Evolutionary conservation across 2,888 invertebrate species (phyloP), one percentile per base, ranked within the genome.

Genomic region (Flexamia atlantica): DNA sequence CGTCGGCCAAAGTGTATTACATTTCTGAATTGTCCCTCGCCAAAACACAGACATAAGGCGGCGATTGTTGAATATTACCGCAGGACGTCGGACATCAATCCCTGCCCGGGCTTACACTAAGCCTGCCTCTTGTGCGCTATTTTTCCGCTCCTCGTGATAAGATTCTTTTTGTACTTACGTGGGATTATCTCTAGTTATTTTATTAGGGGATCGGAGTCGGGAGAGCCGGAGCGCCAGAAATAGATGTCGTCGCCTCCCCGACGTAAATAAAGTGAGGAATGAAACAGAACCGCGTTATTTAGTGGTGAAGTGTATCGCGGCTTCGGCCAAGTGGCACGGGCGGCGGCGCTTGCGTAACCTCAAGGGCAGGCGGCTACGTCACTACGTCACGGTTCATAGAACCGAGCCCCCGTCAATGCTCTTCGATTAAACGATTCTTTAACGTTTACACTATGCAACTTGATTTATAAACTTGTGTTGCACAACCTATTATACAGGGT

Each of bases 21-120:
- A 50, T 79, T 79, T 28, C 79, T 57, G 32, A 79, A 79, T 79
- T 76, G 46, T 50, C 76, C 23, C 76, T 25, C 46, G 76, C 76
- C 76, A 76, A 76, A 50, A 25, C 53, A 32, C 25, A 1, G 46
- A 25, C 10, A 53, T 32, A 57, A 79, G 57, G 32, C 57, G 9
- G 12, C 64, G 64, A 64, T 64, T 64, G 64, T 64, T 28, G 53
- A 53, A 10, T 53, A 64, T 64, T 17, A 28, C 64, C 30, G 28
- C 64, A 30, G 64, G 17, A 64, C 28, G 25, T 28, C 14, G 12
- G 30, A 28, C 28, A 64, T 17, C 30, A 64, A 64, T 28, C 14
- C 14, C 20, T 30, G 4, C 64, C 64, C 64, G 64, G 30, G 64
- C 9, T 64, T 17, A 64, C 28, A 9, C 60, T 17, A n/a, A n/a